Conservation (phyloP, 2,797 vertebrate species). For the Loris lydekkerianus region DNA sequence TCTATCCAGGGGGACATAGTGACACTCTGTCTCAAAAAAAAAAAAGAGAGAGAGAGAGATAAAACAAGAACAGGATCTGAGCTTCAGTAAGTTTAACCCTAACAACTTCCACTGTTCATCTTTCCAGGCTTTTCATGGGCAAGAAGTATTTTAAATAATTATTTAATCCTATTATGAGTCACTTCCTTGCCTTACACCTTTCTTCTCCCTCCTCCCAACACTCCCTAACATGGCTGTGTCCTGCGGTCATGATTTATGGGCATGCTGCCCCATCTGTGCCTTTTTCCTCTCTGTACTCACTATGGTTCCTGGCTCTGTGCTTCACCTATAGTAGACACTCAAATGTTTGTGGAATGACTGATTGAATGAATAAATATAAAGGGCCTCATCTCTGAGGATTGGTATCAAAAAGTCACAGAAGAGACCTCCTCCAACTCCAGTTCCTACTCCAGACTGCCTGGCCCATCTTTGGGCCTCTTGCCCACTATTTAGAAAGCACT, state of each 20-base stretch:
- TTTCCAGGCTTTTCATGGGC: not conserved
- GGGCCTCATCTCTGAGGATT: not conserved
- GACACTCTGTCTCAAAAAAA: no score
- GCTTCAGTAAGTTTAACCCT: not conserved
- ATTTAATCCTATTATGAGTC: not conserved
- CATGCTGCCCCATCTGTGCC: not conserved
- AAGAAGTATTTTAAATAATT: conserved; percentile 13
- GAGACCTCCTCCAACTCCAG: not conserved
- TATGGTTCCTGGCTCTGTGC: not conserved
- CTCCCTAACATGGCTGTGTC: not conserved
- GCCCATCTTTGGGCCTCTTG: not conserved
- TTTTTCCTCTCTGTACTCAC: not conserved
- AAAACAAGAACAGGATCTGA: not conserved
- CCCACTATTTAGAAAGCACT: not conserved
- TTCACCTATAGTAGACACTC: not conserved
- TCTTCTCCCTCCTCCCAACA: not conserved
- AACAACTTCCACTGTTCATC: not conserved
- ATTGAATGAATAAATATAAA: not conserved
- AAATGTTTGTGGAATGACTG: not conserved
- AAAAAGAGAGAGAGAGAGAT: not conserved
- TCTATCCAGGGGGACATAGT: no score
- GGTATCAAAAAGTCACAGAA: not conserved
- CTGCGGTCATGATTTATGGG: not conserved
- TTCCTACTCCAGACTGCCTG: not conserved
- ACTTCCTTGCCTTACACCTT: not conserved